phyloP scores from a whole-genome alignment of 2,888 invertebrate genomes.

The Sinohyriopsis cumingii region DNA sequence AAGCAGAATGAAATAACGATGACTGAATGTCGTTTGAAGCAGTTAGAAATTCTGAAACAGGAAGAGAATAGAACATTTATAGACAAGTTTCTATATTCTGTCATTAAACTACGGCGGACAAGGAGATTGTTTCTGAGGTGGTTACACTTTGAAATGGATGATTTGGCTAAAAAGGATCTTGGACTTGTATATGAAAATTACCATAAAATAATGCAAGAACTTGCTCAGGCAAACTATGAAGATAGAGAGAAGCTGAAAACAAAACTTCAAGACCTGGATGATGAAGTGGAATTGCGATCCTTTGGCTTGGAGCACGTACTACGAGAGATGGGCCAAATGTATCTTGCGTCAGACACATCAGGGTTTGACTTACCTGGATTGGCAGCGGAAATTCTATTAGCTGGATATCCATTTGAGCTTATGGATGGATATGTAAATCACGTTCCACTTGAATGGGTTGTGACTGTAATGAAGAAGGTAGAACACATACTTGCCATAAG shows the following conservation, averaged over 20 bases:
- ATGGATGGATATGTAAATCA: constrained; percentile 8
- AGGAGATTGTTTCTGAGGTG: constrained; percentile 3
- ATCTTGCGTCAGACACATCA: background rate
- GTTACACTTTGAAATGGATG: background rate
- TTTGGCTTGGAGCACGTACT: constrained; percentile 1
- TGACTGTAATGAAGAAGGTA: constrained; percentile 1
- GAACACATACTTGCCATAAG: background rate
- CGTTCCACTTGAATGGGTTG: constrained; percentile 8
- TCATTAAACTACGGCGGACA: too few species aligned
- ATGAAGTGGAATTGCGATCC: background rate
- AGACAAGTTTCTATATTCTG: too few species aligned
- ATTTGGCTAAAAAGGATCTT: background rate
- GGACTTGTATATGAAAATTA: too few species aligned
- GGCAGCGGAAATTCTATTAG: constrained; percentile 2
- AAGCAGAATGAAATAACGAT: too few species aligned
- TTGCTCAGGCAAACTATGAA: background rate
- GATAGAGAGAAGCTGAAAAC: background rate
- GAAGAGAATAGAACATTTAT: too few species aligned
- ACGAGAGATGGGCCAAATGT: constrained; percentile 9
- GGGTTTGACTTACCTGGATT: background rate
- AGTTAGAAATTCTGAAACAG: too few species aligned
- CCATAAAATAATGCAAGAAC: too few species aligned
- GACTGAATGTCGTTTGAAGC: too few species aligned
- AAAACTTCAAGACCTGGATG: background rate
- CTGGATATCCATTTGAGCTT: constrained; percentile 11